phyloP scores from a whole-genome alignment of 1,140 invertebrate genomes.

The Cryptotermes secundus region DNA sequence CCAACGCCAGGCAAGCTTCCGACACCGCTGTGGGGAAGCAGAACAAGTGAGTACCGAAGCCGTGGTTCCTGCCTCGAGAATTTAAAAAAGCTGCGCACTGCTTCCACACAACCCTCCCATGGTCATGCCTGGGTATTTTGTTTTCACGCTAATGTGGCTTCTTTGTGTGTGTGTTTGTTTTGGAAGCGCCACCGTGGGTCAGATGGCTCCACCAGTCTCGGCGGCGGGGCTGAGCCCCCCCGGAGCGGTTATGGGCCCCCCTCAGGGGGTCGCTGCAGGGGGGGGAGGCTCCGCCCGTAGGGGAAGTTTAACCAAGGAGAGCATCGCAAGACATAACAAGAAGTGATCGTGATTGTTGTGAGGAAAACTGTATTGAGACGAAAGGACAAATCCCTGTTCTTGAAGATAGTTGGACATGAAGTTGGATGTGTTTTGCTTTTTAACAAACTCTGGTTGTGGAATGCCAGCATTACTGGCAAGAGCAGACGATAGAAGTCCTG shows the following conservation, averaged over 20 bases:
- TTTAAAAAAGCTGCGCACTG: neutral
- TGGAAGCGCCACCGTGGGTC: slow-evolving; percentile 48
- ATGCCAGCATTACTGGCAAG: neutral
- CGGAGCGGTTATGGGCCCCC: neutral
- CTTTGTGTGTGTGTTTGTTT: slow-evolving; percentile 50
- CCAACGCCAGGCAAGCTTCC: slow-evolving; percentile 25
- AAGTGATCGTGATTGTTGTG: slow-evolving; percentile 17
- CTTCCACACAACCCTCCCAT: slow-evolving; percentile 8
- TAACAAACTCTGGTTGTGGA: slow-evolving; percentile 4
- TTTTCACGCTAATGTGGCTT: slow-evolving; percentile 46
- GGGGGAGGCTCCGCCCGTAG: slow-evolving; percentile 21
- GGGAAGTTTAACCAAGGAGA: slow-evolving; percentile 16
- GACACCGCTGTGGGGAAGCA: slow-evolving; percentile 39
- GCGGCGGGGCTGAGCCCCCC: slow-evolving; percentile 23
- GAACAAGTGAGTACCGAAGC: slow-evolving; percentile 50
- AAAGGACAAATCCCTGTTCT: neutral
- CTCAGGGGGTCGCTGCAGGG: neutral
- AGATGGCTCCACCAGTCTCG: slow-evolving; percentile 43
- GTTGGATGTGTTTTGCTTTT: neutral
- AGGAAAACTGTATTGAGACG: neutral
- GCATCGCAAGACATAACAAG: slow-evolving; percentile 18
- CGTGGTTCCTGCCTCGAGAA: slow-evolving; percentile 6
- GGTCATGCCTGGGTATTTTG: slow-evolving; percentile 22
- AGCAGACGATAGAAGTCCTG: neutral
- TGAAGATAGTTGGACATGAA: neutral